Conservation (phyloP, 2,797 vertebrate species). For the Hypotaenidia okinawae region DNA sequence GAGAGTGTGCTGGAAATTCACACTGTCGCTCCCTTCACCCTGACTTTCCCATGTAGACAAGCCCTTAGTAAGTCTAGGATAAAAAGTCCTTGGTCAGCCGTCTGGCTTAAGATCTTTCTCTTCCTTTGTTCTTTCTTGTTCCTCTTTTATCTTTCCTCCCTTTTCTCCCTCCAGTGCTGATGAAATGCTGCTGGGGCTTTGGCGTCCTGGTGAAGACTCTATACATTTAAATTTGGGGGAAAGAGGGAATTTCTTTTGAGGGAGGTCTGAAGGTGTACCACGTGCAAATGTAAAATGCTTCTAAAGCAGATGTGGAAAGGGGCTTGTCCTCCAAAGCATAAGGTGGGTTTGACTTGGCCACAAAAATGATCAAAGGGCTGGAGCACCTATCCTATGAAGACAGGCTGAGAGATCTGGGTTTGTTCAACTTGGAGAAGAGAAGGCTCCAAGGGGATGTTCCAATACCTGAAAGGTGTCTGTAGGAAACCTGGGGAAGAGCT, state of each 20-base stretch:
- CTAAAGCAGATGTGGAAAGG: not conserved
- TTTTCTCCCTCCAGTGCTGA: not conserved
- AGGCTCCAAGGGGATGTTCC: too few relatives aligned
- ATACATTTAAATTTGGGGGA: not conserved
- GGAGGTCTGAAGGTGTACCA: not conserved
- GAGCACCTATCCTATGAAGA: too few relatives aligned
- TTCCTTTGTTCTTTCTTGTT: accelerated
- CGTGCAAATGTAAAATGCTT: not conserved
- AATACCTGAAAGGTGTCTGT: too few relatives aligned
- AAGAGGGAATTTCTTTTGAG: not conserved
- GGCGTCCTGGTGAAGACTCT: not conserved
- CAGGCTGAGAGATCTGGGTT: too few relatives aligned
- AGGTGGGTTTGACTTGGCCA: not conserved
- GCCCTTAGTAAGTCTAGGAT: constrained; percentile 12
- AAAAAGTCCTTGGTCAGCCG: not conserved
- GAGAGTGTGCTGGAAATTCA: constrained; percentile 54
- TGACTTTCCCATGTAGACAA: constrained; percentile 68
- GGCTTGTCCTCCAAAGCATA: not conserved
- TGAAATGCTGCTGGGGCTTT: not conserved
- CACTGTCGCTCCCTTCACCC: not conserved
- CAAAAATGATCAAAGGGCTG: too few relatives aligned
- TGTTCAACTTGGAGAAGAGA: too few relatives aligned
- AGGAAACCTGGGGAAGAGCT: too few relatives aligned
- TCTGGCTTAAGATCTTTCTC: not conserved
- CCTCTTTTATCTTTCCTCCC: not conserved